Base-by-base conservation (phyloP, 1,140 invertebrate species). In the Ceratitis capitata region DNA sequence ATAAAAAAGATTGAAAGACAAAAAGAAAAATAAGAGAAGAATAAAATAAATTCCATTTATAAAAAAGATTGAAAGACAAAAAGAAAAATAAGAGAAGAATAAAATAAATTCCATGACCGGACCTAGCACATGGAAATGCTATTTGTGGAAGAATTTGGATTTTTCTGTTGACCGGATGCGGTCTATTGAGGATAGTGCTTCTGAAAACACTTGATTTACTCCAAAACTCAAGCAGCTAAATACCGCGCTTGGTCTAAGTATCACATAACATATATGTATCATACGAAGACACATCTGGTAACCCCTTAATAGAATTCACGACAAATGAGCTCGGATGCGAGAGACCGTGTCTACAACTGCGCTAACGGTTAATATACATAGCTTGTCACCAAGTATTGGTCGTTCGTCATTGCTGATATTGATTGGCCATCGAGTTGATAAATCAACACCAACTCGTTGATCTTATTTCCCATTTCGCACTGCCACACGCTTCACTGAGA, bases 371-470 rank as follows among this genome's bases (percentile, higher is more conserved):
- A 19, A 19, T 19, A 39, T 64, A 16, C 14, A 29, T 64, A 56
- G 51, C 23, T 9, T 61, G 19, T 6, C 10, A 26, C 56, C 56
- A 61, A 26, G 56, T 19, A 61, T 26, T 7, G 56, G n/a, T n/a
- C 5, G 19, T 29, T 26, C 29, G 69, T 9, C 69, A 78, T 78
- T 78, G 69, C 12, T 1, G 69, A 78, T 78, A 78, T 78, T 78
- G 69, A 78, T 45, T 78, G 69, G 10, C 39, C 39, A 78, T 45
- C 69, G 19, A 32, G 39, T 78, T 45, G 69, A 78, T 78, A 78
- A 78, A 45, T 45, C 19, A n/a, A 23, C 56, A 23, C n/a, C 5
- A 42, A 45, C 39, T 45, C 6, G 42, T 74, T 74, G 19, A 74
- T 42, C 64, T 74, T 42, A n/a, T 42, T 64, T 64, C 35, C 35